Evolutionary conservation across 2,797 vertebrate species (phyloP).

Genomic region (Hephaestus fuliginosus): DNA sequence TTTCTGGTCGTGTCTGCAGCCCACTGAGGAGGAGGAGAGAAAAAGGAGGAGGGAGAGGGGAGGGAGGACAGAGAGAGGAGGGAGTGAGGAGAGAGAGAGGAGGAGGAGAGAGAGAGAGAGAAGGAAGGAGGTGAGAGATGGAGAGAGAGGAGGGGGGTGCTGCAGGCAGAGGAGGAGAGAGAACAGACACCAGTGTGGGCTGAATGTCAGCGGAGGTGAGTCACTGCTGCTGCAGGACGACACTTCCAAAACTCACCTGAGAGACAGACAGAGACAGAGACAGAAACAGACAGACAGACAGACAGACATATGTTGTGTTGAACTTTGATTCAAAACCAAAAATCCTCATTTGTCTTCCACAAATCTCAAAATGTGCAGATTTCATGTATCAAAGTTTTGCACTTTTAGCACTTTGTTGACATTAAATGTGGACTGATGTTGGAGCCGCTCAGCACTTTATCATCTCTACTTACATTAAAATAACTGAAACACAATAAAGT

Average conservation of each 20-base stretch:
- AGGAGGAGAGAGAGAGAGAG: not conserved
- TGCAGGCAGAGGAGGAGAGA: not conserved
- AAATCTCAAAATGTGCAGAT: not conserved
- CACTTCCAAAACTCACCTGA: slow-evolving; percentile 32
- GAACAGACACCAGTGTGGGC: slow-evolving; percentile 45
- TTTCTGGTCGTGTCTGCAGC: slow-evolving; percentile 41
- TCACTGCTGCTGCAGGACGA: slow-evolving; percentile 46
- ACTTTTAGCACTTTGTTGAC: no score
- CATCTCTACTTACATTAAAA: no score
- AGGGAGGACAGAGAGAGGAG: not conserved
- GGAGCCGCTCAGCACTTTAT: no score
- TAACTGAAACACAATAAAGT: no score
- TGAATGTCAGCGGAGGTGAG: slow-evolving; percentile 58
- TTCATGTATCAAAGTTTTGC: no score
- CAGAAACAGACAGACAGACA: not conserved
- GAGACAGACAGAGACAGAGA: not conserved
- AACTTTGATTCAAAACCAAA: no score
- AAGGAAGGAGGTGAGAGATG: not conserved
- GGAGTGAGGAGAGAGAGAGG: not conserved
- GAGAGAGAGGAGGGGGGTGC: not conserved
- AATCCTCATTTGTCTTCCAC: not conserved
- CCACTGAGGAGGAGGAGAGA: slow-evolving; percentile 31
- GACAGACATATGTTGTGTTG: not conserved
- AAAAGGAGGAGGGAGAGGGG: not conserved
- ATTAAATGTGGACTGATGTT: not conserved